A percentile compares a stretch with the other conserved stretches of the same genome.
phyloP scores from a whole-genome alignment of 2,888 invertebrate species.

The Hyposoter dolosus region DNA sequence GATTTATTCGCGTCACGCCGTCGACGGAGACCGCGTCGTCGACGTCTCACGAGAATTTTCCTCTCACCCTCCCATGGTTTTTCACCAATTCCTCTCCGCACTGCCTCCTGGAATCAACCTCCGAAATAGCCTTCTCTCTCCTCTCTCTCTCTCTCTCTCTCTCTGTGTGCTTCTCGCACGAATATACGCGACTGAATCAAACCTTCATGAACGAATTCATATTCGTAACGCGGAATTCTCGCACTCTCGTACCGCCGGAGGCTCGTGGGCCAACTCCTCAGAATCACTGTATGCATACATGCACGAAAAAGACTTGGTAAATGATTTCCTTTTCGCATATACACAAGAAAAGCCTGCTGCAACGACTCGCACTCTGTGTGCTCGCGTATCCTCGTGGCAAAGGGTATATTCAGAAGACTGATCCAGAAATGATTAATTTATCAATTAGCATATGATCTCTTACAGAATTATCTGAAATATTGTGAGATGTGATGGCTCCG shows the following conservation, averaged over 20 bases:
- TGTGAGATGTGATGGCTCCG: too few relatives aligned
- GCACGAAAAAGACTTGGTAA: constrained; percentile 72
- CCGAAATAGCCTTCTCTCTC: background rate
- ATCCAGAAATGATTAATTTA: too few relatives aligned
- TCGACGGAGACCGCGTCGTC: constrained; percentile 36
- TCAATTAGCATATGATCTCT: too few relatives aligned
- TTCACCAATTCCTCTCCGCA: constrained; percentile 47
- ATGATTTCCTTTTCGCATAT: constrained; percentile 77
- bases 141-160: constrained; percentile 50
- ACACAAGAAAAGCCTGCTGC: constrained; percentile 72
- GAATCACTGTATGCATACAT: constrained; percentile 21
- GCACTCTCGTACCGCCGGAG: constrained; percentile 15
- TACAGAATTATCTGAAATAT: too few relatives aligned
- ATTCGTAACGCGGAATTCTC: constrained; percentile 80
- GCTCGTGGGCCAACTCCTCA: constrained; percentile 6
- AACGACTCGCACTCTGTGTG: constrained; percentile 25
- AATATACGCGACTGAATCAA: constrained; percentile 78
- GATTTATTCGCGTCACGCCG: constrained; percentile 83
- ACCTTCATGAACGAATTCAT: constrained; percentile 78
- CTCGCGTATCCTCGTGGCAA: background rate
- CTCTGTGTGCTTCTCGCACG: constrained; percentile 25
- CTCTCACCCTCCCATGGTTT: constrained; percentile 61
- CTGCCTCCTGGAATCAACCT: background rate
- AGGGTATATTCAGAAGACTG: constrained; percentile 10
- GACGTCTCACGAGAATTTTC: constrained; percentile 52